Percentiles rank a stretch among this genome's conserved stretches.
These are phyloP conservation scores for Phycodurus eques DNA, from an alignment of 2,113 vertebrate species.

Conservation along the genomic window DNA sequence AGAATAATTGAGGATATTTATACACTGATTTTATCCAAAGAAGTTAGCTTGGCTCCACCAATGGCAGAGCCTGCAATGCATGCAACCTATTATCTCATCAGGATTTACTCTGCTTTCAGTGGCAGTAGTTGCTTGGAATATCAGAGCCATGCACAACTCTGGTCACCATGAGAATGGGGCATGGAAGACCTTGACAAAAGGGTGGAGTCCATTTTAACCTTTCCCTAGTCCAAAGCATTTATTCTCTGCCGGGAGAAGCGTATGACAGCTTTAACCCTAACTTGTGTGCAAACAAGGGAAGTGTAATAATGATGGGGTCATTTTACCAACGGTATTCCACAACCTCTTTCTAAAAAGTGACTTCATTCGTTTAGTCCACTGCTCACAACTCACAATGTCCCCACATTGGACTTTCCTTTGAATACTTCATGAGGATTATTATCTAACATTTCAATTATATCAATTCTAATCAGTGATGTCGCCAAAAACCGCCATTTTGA, in stretches of 20 bases:
- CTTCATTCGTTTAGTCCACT: not conserved
- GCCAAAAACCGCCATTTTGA: too few species aligned
- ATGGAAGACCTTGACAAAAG: constrained; percentile 1
- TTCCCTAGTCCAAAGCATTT: not conserved
- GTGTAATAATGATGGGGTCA: not conserved
- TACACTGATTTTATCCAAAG: not conserved
- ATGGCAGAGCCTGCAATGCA: not conserved
- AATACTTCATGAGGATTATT: too few species aligned
- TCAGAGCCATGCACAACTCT: not conserved
- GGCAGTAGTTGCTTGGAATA: not conserved
- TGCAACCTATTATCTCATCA: not conserved
- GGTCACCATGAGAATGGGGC: not conserved
- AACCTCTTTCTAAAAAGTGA: not conserved
- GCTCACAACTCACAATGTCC: not conserved
- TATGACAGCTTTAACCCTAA: constrained; percentile 6
- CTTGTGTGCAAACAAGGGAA: constrained; percentile 2
- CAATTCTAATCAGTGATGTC: too few species aligned
- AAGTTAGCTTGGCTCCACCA: not conserved
- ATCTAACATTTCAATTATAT: too few species aligned
- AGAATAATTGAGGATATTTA: not conserved
- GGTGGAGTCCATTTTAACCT: not conserved
- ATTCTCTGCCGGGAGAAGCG: not conserved
- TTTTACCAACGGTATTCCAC: not conserved
- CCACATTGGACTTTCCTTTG: not conserved
- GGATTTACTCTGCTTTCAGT: not conserved